phyloP scores from a whole-genome alignment of 2,888 invertebrate genomes.

The Aleiodes testaceus region DNA sequence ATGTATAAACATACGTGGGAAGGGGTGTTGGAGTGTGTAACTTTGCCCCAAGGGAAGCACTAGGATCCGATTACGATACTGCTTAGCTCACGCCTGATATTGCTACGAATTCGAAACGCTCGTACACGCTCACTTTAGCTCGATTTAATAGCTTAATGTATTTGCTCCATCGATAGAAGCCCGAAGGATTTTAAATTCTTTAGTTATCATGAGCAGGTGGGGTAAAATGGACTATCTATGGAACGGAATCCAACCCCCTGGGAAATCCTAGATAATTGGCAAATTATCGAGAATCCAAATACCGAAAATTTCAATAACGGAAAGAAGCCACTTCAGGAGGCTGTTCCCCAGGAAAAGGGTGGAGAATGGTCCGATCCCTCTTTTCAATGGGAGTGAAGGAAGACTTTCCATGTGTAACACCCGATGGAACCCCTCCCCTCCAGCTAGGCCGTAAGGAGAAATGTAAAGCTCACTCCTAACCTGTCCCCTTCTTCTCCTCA shows the following conservation, averaged over 20 bases:
- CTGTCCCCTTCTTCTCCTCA: conserved; percentile 5
- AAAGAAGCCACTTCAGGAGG: conserved; percentile 29
- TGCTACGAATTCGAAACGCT: conserved; percentile 30
- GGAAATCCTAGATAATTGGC: background rate
- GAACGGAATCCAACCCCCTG: too few species aligned
- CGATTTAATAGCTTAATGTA: conserved; percentile 1
- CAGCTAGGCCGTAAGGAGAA: conserved; percentile 54
- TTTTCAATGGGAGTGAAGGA: conserved; percentile 32
- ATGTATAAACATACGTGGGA: conserved; percentile 11
- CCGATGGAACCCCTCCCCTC: conserved; percentile 35
- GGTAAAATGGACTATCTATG: too few species aligned
- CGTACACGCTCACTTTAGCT: conserved; percentile 19
- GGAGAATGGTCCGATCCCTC: conserved; percentile 25
- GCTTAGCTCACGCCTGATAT: conserved; percentile 32
- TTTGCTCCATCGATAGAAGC: background rate
- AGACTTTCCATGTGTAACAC: conserved; percentile 21
- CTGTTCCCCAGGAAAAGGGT: conserved; percentile 52
- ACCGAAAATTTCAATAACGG: background rate
- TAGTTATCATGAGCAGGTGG: background rate
- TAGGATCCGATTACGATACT: conserved; percentile 32
- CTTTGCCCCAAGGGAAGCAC: conserved; percentile 23
- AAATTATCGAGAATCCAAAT: background rate
- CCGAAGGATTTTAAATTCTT: background rate
- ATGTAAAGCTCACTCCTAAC: conserved; percentile 55
- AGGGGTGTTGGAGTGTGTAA: conserved; percentile 18